Evolutionary conservation across 2,113 vertebrate species (phyloP).

Genomic region (Oncorhynchus gorbuscha): DNA sequence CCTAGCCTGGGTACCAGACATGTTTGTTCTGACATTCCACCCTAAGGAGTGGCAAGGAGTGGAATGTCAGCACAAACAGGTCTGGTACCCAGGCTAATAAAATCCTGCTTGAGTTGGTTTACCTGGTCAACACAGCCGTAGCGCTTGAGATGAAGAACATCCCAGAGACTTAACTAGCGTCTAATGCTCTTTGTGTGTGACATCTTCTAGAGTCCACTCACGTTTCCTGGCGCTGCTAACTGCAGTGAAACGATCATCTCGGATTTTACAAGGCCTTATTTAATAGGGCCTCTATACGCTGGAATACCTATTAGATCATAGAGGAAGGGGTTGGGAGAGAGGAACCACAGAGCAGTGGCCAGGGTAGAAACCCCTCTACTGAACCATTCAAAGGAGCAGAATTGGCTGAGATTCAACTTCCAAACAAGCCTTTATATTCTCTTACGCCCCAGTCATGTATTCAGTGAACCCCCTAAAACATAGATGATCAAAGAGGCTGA

Average conservation of each 20-base stretch:
- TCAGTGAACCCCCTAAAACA: background rate
- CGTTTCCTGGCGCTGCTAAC: slow-evolving; percentile 19
- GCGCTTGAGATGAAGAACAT: too few relatives aligned
- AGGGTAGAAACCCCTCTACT: background rate
- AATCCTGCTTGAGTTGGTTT: too few relatives aligned
- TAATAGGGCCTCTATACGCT: slow-evolving; percentile 18
- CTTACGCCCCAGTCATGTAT: background rate
- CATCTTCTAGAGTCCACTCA: slow-evolving; percentile 16
- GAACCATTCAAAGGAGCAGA: background rate
- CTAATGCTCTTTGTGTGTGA: background rate
- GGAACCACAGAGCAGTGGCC: background rate
- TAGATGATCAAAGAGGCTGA: background rate
- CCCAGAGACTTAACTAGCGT: slow-evolving; percentile 3
- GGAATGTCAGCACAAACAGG: too few relatives aligned
- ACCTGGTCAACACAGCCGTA: background rate
- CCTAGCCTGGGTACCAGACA: too few relatives aligned
- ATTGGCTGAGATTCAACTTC: background rate
- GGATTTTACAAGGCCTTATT: slow-evolving; percentile 32
- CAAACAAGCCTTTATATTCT: background rate
- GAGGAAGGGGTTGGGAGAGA: background rate
- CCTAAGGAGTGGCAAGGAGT: too few relatives aligned
- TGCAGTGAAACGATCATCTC: slow-evolving; percentile 25
- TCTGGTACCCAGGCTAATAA: too few relatives aligned
- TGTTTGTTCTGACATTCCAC: too few relatives aligned
- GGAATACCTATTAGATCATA: slow-evolving; percentile 26